phyloP scores from a whole-genome alignment of 2,113 vertebrate genomes.

The Brachirus orientalis region DNA sequence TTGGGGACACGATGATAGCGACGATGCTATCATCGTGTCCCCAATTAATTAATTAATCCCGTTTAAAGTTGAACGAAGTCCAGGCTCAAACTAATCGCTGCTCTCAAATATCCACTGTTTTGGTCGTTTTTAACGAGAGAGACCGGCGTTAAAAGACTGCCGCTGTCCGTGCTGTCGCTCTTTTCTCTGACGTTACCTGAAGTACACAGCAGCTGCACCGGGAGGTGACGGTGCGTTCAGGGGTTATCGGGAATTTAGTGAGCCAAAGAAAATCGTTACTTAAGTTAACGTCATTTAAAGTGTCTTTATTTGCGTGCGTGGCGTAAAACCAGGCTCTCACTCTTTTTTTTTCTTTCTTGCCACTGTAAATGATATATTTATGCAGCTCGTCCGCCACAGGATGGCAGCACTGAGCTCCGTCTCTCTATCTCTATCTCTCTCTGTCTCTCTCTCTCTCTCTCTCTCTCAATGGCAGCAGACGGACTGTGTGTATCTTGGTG shows the following conservation, averaged over 20 bases:
- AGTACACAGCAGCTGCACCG: conserved; percentile 1
- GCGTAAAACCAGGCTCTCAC: too few relatives aligned
- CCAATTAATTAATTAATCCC: too few relatives aligned
- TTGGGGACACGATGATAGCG: too few relatives aligned
- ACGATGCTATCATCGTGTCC: too few relatives aligned
- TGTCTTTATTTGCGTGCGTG: too few relatives aligned
- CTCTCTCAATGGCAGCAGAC: conserved; percentile 17
- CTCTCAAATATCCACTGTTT: background rate
- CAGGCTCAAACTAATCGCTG: background rate
- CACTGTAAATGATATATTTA: background rate
- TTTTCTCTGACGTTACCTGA: conserved; percentile 3
- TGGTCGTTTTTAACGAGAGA: background rate
- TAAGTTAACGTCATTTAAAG: too few relatives aligned
- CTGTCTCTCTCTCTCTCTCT: background rate
- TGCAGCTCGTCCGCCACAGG: conserved; percentile 29
- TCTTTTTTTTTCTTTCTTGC: background rate
- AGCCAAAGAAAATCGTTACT: too few relatives aligned
- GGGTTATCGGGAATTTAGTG: conserved; percentile 8
- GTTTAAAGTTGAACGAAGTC: background rate
- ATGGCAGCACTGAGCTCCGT: conserved; percentile 36
- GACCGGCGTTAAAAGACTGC: background rate
- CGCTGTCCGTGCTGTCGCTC: conserved; percentile 5
- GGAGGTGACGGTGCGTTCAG: conserved; percentile 37
- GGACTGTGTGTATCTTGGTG: conserved; percentile 22
- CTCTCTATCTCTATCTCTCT: conserved; percentile 1